Evolutionary conservation across 2,797 vertebrate species (phyloP), one percentile per base, ranked within the genome.

Genomic region (Philypnodon macrostomus): DNA sequence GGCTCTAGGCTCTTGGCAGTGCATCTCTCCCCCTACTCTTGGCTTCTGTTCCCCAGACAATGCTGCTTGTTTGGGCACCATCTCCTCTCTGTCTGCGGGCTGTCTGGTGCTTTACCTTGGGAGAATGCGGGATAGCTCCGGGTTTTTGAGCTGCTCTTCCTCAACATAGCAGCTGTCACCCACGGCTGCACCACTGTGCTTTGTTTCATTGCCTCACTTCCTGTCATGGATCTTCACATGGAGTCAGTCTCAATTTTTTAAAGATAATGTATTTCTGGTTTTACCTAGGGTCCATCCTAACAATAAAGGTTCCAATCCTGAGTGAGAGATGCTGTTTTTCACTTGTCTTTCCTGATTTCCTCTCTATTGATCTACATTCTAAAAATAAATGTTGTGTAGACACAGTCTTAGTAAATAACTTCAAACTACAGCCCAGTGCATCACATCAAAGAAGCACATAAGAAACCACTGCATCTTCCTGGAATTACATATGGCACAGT

Each of bases 1-100:
- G 35, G 69, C 76, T 81, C 58, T 2, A 49, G 76, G 78, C 76
- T 15, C 63, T 77, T 81, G 80, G 80, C 77, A 76, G 34, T 5
- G 31, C 18, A 13, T 49, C 57, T 50, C 56, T 42, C 35, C 57
- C n/a, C 53, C 39, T 27, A 4, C 54, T 51, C 70, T 70, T 74
- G 73, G 76, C 84, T 69, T 36, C 38, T 56, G 60, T 68, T 61
- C 53, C 58, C 67, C 63, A 69, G 68, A 78, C 79, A 68, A 51
- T 48, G 59, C 57, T 41, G 47, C 60, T 49, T 72, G 53, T 73
- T 73, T 73, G 74, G 63, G 74, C 47, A 39, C 56, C 52, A 38
- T 65, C 59, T 55, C 64, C 58, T 63, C 41, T 48, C 53, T 47
- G 48, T 68, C 57, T 63, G 47, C 53, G 60, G 61, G 52, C 61